Percentiles rank a stretch among this genome's conserved stretches.
phyloP scores from a whole-genome alignment of 2,888 invertebrate genomes.

The Itoplectis maculator region DNA sequence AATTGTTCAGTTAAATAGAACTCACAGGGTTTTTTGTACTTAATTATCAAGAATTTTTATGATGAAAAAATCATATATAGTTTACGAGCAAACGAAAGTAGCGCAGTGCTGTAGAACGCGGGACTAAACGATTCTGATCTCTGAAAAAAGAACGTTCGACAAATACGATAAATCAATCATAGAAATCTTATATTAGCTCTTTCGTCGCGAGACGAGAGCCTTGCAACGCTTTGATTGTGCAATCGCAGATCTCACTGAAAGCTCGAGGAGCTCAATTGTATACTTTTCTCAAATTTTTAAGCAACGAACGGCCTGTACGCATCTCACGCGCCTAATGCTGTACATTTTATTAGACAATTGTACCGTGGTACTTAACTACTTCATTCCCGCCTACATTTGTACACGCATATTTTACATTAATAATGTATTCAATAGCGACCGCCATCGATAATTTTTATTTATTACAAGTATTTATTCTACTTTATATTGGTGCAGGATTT shows the following conservation, averaged over 20 bases:
- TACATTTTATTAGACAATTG: constrained; percentile 61
- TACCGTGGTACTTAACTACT: constrained; percentile 45
- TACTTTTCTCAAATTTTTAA: constrained; percentile 35
- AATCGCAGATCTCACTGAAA: constrained; percentile 48
- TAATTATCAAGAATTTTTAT: constrained; percentile 58
- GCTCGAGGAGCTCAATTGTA: constrained; percentile 35
- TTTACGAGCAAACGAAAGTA: constrained; percentile 66
- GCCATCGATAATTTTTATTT: constrained; percentile 62
- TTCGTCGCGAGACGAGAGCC: constrained; percentile 50
- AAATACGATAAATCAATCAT: constrained; percentile 48
- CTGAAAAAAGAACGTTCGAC: constrained; percentile 6
- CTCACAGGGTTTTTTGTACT: constrained; percentile 78
- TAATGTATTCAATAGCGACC: constrained; percentile 60
- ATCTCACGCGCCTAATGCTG: constrained; percentile 43
- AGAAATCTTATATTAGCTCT: constrained; percentile 46
- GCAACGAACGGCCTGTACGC: constrained; percentile 56
- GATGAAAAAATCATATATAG: constrained; percentile 53
- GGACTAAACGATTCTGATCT: constrained; percentile 32
- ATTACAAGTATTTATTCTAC: constrained; percentile 61
- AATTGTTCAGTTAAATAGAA: constrained; percentile 71
- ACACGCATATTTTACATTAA: constrained; percentile 49
- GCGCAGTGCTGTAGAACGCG: constrained; percentile 49
- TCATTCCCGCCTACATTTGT: not conserved
- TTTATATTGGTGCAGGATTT: constrained; percentile 63
- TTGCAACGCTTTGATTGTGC: constrained; percentile 56